Base-by-base conservation (phyloP, 1,140 invertebrate genomes). In the Lasioglossum baleicum region DNA sequence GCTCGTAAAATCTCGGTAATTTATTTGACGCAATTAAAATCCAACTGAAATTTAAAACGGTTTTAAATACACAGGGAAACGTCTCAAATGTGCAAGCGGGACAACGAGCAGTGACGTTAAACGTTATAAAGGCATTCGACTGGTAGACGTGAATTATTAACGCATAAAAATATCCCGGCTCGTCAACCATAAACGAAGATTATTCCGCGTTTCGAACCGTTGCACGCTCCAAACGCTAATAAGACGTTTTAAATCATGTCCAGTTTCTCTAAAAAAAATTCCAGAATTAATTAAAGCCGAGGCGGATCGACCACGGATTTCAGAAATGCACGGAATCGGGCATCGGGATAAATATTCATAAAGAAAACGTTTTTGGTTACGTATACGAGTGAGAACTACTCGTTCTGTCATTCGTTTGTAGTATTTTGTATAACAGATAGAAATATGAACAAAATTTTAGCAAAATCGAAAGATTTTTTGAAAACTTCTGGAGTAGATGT, bases 111-210 rank as follows among this genome's bases (percentile, higher is more conserved):
- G 5, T 58, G 51, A 44, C 48, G n/a, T 67, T 56, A 56, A 75
- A 75, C n/a, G 63, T 75, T 75, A 58, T 42, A 58, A 56, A 26
- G 42, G 48, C 42, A 75, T 75, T 40, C 63, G 61, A 48, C 26
- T 26, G 22, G 22, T 2, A 22, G 63, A 66, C 42, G 31, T 58
- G 35, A 75, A 42, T 58, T 58, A 66, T 67, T 75, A 66, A 51
- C 73, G 51, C 64, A 58, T 75, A 74, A 74, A 74, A 74, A 74
- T 73, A 64, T 13, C 11, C 31, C 61, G n/a, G n/a, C n/a, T n/a
- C n/a, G n/a, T 40, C 63, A 67, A 75, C 64, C 73, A 40, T 75
- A 67, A 75, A 67, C 63, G 73, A 58, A 58, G 48, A 75, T 75
- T 67, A 67, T 67, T 26, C 44, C 35, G 20, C 22, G 17, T 20